Evolutionary conservation across 2,888 invertebrate species (phyloP).

Genomic region (Cataglyphis rosenhaueri): DNA sequence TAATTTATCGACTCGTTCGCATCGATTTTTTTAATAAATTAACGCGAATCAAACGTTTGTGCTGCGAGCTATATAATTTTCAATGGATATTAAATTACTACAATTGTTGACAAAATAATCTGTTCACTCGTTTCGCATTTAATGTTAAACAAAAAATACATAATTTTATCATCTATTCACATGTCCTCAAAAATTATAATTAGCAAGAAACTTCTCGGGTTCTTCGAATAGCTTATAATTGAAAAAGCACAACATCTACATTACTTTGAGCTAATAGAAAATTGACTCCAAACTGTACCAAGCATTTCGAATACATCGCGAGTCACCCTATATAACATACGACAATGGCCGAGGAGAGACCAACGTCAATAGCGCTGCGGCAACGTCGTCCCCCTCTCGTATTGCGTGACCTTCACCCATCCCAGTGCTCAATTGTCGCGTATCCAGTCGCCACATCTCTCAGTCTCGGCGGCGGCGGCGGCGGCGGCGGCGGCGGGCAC

Average conservation of each 20-base stretch:
- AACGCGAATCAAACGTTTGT: slow-evolving; percentile 46
- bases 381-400: slow-evolving; percentile 54
- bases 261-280: background rate
- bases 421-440: slow-evolving; percentile 56
- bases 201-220: background rate
- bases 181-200: background rate
- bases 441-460: slow-evolving; percentile 58
- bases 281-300: background rate
- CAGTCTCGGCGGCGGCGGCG: slow-evolving; percentile 28
- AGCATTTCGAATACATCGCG: background rate
- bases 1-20: slow-evolving; percentile 41
- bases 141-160: background rate
- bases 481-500: slow-evolving; percentile 2
- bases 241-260: background rate
- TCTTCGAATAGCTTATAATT: background rate
- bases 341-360: slow-evolving; percentile 28
- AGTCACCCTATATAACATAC: background rate
- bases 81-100: slow-evolving; percentile 50
- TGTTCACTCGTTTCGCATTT: background rate
- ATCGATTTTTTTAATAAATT: slow-evolving; percentile 48
- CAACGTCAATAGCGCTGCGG: slow-evolving; percentile 56
- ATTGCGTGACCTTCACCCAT: slow-evolving; percentile 67
- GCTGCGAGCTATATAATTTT: slow-evolving; percentile 37
- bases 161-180: background rate
- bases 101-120: slow-evolving; percentile 9